These are phyloP conservation scores for Meiosimyza platycephala DNA, from an alignment of 2,888 invertebrate species.

Conservation along the genomic window DNA sequence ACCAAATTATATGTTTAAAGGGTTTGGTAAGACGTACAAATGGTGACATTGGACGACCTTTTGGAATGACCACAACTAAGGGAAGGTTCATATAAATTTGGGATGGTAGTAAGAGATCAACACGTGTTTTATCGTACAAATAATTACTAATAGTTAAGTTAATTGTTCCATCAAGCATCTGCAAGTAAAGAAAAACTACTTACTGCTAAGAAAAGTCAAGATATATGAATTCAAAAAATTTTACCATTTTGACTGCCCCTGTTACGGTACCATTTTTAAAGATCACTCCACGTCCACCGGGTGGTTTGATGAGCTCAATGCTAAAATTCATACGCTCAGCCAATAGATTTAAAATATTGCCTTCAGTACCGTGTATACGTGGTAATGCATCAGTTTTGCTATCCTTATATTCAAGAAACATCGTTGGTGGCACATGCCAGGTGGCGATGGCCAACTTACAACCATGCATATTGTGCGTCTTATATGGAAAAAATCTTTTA, in stretches of 20 bases:
- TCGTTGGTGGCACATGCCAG: slow-evolving; percentile 54
- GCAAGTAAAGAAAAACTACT: slow-evolving; percentile 12
- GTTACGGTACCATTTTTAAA: slow-evolving; percentile 58
- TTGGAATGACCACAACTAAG: slow-evolving; percentile 54
- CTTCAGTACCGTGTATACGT: slow-evolving; percentile 58
- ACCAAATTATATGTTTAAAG: slow-evolving; percentile 57
- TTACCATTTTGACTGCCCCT: slow-evolving; percentile 58
- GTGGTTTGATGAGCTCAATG: slow-evolving; percentile 39
- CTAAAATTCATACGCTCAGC: slow-evolving; percentile 60
- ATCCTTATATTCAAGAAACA: slow-evolving; percentile 45
- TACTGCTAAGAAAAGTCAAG: background rate
- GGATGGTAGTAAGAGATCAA: slow-evolving; percentile 52
- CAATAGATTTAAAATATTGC: slow-evolving; percentile 53
- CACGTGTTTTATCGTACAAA: slow-evolving; percentile 50
- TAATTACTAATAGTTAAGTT: slow-evolving; percentile 56
- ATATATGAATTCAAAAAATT: background rate
- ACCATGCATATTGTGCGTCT: slow-evolving; percentile 57
- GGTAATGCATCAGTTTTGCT: background rate
- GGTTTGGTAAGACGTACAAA: slow-evolving; percentile 56
- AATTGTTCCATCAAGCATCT: slow-evolving; percentile 55
- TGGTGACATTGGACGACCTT: slow-evolving; percentile 52
- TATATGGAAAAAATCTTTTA: slow-evolving; percentile 53
- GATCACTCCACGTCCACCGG: slow-evolving; percentile 49
- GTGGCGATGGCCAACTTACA: slow-evolving; percentile 55
- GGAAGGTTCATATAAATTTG: slow-evolving; percentile 53